Percentiles rank a stretch among this genome's conserved stretches.
These are phyloP conservation scores for Prionailurus viverrinus DNA, from an alignment of 2,113 vertebrate species.

Conservation along the genomic window DNA sequence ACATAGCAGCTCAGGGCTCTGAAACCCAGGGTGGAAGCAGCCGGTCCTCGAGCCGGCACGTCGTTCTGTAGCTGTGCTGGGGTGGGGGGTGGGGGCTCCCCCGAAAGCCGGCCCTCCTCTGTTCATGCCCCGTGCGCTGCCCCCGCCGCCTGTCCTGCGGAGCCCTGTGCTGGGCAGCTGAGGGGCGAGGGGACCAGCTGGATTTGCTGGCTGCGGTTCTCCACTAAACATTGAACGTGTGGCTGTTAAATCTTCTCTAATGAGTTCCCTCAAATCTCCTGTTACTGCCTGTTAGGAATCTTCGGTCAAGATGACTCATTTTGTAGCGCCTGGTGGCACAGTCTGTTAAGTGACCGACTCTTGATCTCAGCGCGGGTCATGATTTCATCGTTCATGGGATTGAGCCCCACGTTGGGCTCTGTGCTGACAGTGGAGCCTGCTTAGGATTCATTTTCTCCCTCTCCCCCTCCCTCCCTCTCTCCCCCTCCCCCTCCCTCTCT, in stretches of 20 bases:
- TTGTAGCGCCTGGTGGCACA: too few species aligned
- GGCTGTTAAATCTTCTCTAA: background rate
- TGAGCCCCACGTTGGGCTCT: too few species aligned
- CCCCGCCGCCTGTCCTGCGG: fast-evolving
- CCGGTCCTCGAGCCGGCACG: background rate
- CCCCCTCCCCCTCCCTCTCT: too few species aligned
- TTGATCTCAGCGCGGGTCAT: too few species aligned
- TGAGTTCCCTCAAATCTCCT: background rate
- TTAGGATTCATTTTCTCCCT: too few species aligned
- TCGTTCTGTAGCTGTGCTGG: background rate
- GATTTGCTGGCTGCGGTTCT: background rate
- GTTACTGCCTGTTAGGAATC: background rate
- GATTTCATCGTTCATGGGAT: too few species aligned
- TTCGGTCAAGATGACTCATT: background rate
- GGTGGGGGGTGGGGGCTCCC: too few species aligned
- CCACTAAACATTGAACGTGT: fast-evolving
- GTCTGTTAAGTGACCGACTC: too few species aligned
- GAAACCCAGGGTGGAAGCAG: background rate
- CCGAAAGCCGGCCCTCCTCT: background rate
- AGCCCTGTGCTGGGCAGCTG: background rate
- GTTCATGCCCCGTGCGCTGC: fast-evolving
- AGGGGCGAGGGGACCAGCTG: fast-evolving
- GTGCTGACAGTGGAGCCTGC: too few species aligned
- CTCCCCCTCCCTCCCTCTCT: fast-evolving
- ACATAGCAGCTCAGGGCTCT: background rate